Percentiles rank a stretch among this genome's conserved stretches.
phyloP scores from a whole-genome alignment of 1,140 invertebrate genomes.

The Spodoptera frugiperda region DNA sequence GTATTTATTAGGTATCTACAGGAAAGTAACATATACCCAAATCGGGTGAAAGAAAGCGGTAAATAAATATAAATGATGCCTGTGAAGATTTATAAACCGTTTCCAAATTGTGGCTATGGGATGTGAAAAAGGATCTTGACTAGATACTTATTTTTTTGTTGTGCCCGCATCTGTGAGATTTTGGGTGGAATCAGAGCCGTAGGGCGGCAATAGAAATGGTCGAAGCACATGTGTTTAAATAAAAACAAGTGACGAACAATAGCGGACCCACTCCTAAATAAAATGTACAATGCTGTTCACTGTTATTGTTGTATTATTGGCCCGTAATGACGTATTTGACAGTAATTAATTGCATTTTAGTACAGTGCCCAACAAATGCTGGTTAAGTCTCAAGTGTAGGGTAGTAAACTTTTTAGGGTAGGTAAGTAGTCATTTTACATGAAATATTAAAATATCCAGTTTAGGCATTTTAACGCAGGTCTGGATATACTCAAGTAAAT shows the following conservation, averaged over 20 bases:
- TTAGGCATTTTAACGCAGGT: too few species aligned
- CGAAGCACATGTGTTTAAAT: constrained; percentile 68
- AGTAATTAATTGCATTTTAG: constrained; percentile 52
- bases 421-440: too few species aligned
- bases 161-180: constrained; percentile 69
- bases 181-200: constrained; percentile 54
- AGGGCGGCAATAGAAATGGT: constrained; percentile 45
- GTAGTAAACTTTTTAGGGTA: not conserved
- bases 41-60: not conserved
- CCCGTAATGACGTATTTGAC: constrained; percentile 52
- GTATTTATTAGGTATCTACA: not conserved
- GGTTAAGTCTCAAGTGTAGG: not conserved
- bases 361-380: constrained; percentile 1
- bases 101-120: constrained; percentile 8
- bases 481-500: too few species aligned
- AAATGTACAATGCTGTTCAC: constrained; percentile 28
- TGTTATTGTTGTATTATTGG: constrained; percentile 44
- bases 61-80: constrained; percentile 27
- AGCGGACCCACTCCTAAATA: constrained; percentile 43
- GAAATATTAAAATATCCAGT: too few species aligned
- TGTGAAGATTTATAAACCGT: constrained; percentile 42
- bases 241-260: constrained; percentile 44
- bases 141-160: constrained; percentile 39
- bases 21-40: not conserved
- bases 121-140: constrained; percentile 49